Percentiles rank a stretch among this genome's conserved stretches.
phyloP scores from a whole-genome alignment of 2,888 invertebrate genomes.

The Crocallis elinguaria region DNA sequence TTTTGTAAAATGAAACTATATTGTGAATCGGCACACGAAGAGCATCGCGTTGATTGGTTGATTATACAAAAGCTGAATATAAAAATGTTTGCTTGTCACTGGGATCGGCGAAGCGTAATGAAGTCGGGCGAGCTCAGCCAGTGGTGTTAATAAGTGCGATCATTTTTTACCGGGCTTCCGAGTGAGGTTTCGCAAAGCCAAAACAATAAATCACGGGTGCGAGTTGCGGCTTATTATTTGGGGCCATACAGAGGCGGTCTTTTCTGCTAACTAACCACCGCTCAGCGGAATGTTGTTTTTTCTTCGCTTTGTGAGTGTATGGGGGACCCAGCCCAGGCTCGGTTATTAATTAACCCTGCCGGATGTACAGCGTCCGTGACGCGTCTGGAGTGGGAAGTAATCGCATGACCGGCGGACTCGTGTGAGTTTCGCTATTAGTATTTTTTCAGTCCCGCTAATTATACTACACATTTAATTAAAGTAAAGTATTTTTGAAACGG shows the following conservation, averaged over 20 bases:
- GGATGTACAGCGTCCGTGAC: constrained; percentile 58
- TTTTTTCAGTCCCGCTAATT: background rate
- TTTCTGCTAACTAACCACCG: constrained; percentile 73
- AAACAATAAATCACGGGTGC: constrained; percentile 78
- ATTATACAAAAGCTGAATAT: constrained; percentile 49
- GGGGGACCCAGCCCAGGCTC: constrained; percentile 46
- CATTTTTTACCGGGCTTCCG: constrained; percentile 79
- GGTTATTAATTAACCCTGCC: constrained; percentile 74
- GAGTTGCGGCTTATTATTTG: constrained; percentile 79
- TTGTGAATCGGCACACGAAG: constrained; percentile 18
- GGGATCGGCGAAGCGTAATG: constrained; percentile 67
- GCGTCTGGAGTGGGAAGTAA: constrained; percentile 61
- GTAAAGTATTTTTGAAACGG: too few relatives aligned
- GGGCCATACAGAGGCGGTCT: constrained; percentile 65
- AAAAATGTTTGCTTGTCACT: constrained; percentile 51
- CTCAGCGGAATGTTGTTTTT: constrained; percentile 69
- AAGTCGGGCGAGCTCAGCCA: constrained; percentile 65
- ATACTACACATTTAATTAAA: background rate
- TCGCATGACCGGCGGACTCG: constrained; percentile 46
- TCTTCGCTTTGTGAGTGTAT: constrained; percentile 52
- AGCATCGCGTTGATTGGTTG: constrained; percentile 42
- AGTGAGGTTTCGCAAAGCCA: constrained; percentile 79
- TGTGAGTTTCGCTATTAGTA: constrained; percentile 15
- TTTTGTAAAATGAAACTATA: constrained; percentile 17
- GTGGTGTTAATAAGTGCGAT: constrained; percentile 79